Percentiles rank a stretch among this genome's conserved stretches.
phyloP scores from a whole-genome alignment of 1,140 invertebrate species.

The Brachionus sp. region DNA sequence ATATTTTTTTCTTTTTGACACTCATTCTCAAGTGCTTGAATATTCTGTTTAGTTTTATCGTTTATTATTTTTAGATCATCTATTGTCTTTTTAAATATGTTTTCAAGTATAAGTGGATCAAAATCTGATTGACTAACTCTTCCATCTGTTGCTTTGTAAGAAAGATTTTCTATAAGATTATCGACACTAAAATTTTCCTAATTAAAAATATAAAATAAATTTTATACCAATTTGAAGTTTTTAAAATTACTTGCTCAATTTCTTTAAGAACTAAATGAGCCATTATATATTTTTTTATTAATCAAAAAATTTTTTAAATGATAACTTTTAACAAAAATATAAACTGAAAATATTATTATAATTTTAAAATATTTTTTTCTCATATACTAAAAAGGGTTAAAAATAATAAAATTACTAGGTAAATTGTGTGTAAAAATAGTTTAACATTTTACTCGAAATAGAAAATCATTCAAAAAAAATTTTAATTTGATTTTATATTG shows the following conservation, averaged over 20 bases:
- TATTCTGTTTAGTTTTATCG: conserved; percentile 38
- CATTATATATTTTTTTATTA: neutral
- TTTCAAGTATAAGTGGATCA: conserved; percentile 39
- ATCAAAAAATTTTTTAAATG: neutral
- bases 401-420: neutral
- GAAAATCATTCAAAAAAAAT: too few relatives aligned
- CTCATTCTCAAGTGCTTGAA: neutral
- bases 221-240: too few relatives aligned
- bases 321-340: neutral
- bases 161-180: conserved; percentile 43
- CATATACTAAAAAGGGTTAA: neutral
- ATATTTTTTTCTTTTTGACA: conserved; percentile 31
- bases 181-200: conserved; percentile 24
- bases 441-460: neutral
- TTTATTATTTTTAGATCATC: conserved; percentile 35
- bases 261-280: conserved; percentile 37
- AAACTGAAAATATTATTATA: neutral
- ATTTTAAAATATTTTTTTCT: neutral
- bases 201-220: neutral
- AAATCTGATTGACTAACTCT: conserved; percentile 29
- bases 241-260: conserved; percentile 27
- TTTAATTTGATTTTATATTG: too few relatives aligned
- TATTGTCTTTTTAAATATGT: conserved; percentile 34
- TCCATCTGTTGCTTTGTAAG: conserved; percentile 41
- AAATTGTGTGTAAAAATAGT: neutral